Evolutionary conservation across 2,888 invertebrate species (phyloP), one percentile per base, ranked within the genome.

Genomic region (Amblyjoppa fuscipennis): DNA sequence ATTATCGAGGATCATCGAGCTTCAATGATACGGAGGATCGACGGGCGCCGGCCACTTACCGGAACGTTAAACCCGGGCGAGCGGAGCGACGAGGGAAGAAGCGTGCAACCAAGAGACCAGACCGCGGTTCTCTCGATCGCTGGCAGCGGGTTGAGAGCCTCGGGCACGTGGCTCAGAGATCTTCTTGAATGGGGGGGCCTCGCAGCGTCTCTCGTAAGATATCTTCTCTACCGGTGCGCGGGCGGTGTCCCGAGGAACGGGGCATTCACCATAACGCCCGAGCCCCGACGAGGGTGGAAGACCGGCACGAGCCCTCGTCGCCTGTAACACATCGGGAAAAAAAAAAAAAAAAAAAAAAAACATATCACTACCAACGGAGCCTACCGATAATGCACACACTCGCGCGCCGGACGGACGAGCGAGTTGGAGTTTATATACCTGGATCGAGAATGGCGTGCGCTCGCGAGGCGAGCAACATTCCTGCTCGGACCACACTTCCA

Each of bases 401-500:
- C 49, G 45, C 45, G 13, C 69, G 61, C 59, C 59, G 61, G 7
- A 5, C 13, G 38, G 53, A 59, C n/a, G 28, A 20, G 69, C 49
- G 20, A 20, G 70, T 61, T 20, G 74, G 73, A 49, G 59, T 68
- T 75, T 75, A 75, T 68, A 79, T 70, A 80, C 77, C 84, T 84
- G 77, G 56, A 76, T 64, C 77, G 68, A 59, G 82, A 81, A 75
- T 78, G 85, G 88, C 89, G 90, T 85, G 89, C 89, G 90, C 90
- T 90, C 92, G 91, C 92, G 93, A 93, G 92, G 92, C 92, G 88
- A 93, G 91, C 93, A 90, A 90, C 93, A 93, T 93, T 93, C 93
- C 92, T 90, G 80, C 90, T 90, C 90, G 90, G 90, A 89, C 89
- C 89, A 88, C 89, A 90, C 90, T 91, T 91, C 89, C 91, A 90